phyloP scores from a whole-genome alignment of 1,140 invertebrate genomes.

The Contarinia nasturtii region DNA sequence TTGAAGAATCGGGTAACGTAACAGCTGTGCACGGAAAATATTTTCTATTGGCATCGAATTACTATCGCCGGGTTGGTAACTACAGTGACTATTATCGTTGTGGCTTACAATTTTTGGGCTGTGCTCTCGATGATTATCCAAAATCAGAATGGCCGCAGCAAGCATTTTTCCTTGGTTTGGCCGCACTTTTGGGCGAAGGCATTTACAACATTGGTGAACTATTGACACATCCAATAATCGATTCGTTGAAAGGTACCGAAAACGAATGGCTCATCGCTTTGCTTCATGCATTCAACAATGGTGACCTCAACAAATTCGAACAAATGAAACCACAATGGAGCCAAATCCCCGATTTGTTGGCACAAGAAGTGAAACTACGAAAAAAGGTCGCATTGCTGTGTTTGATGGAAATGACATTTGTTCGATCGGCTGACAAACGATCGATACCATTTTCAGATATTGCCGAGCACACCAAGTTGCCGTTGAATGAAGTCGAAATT shows the following conservation, averaged over 20 bases:
- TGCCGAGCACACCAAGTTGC: conserved; percentile 61
- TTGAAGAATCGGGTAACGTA: conserved; percentile 80
- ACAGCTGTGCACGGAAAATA: conserved; percentile 87
- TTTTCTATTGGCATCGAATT: conserved; percentile 84
- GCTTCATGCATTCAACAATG: conserved; percentile 80
- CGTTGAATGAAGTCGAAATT: conserved; percentile 75
- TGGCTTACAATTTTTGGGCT: conserved; percentile 87
- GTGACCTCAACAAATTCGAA: conserved; percentile 76
- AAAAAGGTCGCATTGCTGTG: conserved; percentile 91
- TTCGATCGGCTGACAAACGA: conserved; percentile 45
- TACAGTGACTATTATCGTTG: conserved; percentile 68
- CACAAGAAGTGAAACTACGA: conserved; percentile 62
- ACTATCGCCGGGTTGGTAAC: conserved; percentile 40
- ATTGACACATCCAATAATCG: conserved; percentile 82
- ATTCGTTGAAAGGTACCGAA: conserved; percentile 60
- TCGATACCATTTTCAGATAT: conserved; percentile 86
- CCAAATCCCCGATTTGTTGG: conserved; percentile 70
- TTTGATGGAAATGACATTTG: conserved; percentile 87
- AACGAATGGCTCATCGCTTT: conserved; percentile 82
- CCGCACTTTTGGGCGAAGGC: conserved; percentile 83
- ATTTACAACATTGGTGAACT: conserved; percentile 97
- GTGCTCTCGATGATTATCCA: conserved; percentile 50
- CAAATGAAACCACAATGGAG: conserved; percentile 60
- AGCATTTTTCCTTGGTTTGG: conserved; percentile 82
- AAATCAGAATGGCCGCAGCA: conserved; percentile 52